Base-by-base conservation (phyloP, 2,797 vertebrate species). In the Parambassis ranga region DNA sequence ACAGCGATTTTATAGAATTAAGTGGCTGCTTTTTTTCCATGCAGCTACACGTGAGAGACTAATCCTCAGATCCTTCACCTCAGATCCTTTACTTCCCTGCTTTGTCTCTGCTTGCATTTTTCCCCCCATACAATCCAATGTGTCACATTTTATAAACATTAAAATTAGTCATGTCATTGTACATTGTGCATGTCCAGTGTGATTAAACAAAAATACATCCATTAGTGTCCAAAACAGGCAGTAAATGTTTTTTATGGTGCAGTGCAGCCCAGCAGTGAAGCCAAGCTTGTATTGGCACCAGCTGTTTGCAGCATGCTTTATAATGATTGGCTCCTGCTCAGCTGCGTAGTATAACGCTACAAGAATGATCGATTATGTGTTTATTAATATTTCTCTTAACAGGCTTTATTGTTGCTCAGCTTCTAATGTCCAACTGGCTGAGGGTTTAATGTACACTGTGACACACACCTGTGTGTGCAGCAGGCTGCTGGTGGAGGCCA, bases 31-130 rank as follows among this genome's bases (percentile, higher is more conserved):
- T 52, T 57, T 49, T 33, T 39, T 44, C n/a, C 19, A 30, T 14
- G 10, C 4, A 4, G 1, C 10, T 7, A 22, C 10, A 22, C 2
- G 7, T 9, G 5, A 30, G 13, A 20, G 38, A 42, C 61, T 19
- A n/a, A 27, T 43, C 26, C 0, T 37, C 7, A 10, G 23, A 14
- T 15, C 27, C 14, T 26, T 33, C 13, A 10, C 31, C 13, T 66
- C 6, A 41, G 18, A 72, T 63, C 10, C 15, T 76, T 60, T 28
- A 50, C 47, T 41, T 65, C 11, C 5, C 15, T 44, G n/a, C 56
- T 61, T 19, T 55, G 7, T 32, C n/a, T n/a, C n/a, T n/a, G n/a
- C n/a, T n/a, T n/a, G n/a, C n/a, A n/a, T n/a, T n/a, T n/a, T n/a
- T n/a, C n/a, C n/a, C n/a, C n/a, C n/a, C n/a, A n/a, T n/a, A n/a